Evolutionary conservation across 1,140 invertebrate species (phyloP).

Genomic region (Procambarus clarkii): DNA sequence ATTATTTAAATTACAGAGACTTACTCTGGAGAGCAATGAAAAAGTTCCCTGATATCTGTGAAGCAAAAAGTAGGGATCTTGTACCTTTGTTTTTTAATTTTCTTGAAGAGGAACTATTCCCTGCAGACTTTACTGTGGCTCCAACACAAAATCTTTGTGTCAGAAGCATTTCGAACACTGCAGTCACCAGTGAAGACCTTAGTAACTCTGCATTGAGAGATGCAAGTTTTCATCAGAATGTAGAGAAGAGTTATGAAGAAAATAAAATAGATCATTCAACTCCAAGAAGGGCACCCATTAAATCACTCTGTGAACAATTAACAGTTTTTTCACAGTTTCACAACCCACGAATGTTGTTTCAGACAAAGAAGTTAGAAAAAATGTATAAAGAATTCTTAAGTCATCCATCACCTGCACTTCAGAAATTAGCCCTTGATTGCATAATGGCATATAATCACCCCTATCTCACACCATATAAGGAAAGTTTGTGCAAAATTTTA

Average conservation of each 20-base stretch:
- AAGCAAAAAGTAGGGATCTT: slow-evolving; percentile 86
- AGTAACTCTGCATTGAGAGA: background rate
- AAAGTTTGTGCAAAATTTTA: slow-evolving; percentile 85
- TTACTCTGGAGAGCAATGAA: slow-evolving; percentile 88
- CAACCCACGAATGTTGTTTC: slow-evolving; percentile 87
- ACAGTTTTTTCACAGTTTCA: slow-evolving; percentile 86
- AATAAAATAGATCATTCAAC: background rate
- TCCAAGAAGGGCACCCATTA: slow-evolving; percentile 57
- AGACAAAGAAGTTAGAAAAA: slow-evolving; percentile 84
- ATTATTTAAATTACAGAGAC: slow-evolving; percentile 85
- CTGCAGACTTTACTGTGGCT: slow-evolving; percentile 69
- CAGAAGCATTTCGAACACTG: background rate
- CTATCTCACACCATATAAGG: slow-evolving; percentile 84
- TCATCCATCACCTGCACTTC: slow-evolving; percentile 85
- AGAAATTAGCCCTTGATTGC: slow-evolving; percentile 90
- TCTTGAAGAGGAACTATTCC: slow-evolving; percentile 78
- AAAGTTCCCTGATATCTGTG: slow-evolving; percentile 84
- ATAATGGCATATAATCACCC: slow-evolving; percentile 89
- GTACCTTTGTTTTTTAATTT: slow-evolving; percentile 87
- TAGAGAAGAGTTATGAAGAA: background rate
- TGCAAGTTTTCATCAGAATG: background rate
- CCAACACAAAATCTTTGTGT: slow-evolving; percentile 74
- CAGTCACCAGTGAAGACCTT: background rate
- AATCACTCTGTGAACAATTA: slow-evolving; percentile 83
- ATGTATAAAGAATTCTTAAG: slow-evolving; percentile 88